Evolutionary conservation across 2,888 invertebrate species (phyloP), one percentile per base, ranked within the genome.

Genomic region (Plagodis dolabraria): DNA sequence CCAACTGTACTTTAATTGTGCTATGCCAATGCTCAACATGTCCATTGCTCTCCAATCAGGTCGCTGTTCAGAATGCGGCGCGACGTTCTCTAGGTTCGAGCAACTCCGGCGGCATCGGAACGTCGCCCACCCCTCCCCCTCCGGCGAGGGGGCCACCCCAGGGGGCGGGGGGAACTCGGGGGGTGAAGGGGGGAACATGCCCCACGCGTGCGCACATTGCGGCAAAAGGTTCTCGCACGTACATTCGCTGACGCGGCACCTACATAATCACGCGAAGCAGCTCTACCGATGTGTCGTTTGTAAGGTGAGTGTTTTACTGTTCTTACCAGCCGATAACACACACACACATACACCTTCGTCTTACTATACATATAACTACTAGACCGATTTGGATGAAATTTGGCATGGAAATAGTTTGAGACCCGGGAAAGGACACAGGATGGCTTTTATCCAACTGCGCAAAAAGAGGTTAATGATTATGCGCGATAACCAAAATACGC

Each of bases 281-380:
- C 85, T 92, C 1, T 92, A 90, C 82, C 70, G 91, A 38, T 93
- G 93, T 65, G 93, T 93, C 69, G 93, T 93, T 0, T 93, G 93
- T 75, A 92, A 92, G 87, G 88, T 75, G 7, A 8, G 55, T 8
- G 10, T 7, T 11, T 11, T 42, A 10, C n/a, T 42, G 6, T 42
- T 42, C n/a, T 42, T 42, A n/a, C n/a, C 7, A n/a, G 1, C n/a
- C n/a, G 22, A 1, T 22, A 22, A 22, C 22, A 22, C 22, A 22
- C 22, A 22, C 22, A 4, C 4, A 22, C 22, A 22, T 4, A 22
- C 22, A 22, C 22, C n/a, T n/a, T n/a, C n/a, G n/a, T n/a, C n/a
- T n/a, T n/a, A n/a, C n/a, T n/a, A n/a, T n/a, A n/a, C n/a, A n/a
- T n/a, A n/a, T n/a, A n/a, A n/a, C n/a, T n/a, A n/a, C n/a, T n/a